Conservation (phyloP, 2,113 vertebrate species). For the Junco hyemalis region DNA sequence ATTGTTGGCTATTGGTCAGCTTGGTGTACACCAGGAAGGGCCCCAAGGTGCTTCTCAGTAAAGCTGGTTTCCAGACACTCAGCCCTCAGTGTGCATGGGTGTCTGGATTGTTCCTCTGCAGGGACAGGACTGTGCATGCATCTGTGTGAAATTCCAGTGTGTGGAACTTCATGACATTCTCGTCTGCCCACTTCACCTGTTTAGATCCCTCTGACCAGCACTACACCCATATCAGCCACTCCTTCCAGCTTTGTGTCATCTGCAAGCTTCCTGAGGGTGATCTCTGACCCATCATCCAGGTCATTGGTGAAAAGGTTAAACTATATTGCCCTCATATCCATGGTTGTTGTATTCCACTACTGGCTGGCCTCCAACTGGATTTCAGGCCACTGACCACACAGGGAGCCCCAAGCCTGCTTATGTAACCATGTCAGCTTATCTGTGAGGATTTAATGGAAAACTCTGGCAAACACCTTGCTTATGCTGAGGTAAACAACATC, state of each 20-base stretch:
- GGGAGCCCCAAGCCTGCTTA: background rate
- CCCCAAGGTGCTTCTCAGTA: background rate
- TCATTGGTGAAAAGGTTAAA: background rate
- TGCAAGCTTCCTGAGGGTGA: background rate
- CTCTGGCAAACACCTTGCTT: fast-evolving
- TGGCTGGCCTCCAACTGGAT: background rate
- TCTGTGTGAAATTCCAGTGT: background rate
- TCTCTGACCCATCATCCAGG: background rate
- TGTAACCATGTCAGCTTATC: background rate
- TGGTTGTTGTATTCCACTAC: background rate
- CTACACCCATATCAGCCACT: background rate
- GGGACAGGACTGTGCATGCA: background rate
- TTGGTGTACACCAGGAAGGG: background rate
- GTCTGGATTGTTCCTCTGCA: background rate
- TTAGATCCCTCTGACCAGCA: background rate
- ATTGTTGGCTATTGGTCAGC: background rate
- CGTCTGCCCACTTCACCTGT: background rate
- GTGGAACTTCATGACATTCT: background rate
- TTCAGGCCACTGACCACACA: background rate
- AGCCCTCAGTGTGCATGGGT: background rate
- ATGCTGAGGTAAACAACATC: background rate
- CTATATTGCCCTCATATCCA: background rate
- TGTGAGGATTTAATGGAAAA: background rate
- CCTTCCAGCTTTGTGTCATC: background rate
- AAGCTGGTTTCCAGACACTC: background rate